Conservation (phyloP, 2,797 vertebrate genomes). For the Jordanella pulchra region DNA sequence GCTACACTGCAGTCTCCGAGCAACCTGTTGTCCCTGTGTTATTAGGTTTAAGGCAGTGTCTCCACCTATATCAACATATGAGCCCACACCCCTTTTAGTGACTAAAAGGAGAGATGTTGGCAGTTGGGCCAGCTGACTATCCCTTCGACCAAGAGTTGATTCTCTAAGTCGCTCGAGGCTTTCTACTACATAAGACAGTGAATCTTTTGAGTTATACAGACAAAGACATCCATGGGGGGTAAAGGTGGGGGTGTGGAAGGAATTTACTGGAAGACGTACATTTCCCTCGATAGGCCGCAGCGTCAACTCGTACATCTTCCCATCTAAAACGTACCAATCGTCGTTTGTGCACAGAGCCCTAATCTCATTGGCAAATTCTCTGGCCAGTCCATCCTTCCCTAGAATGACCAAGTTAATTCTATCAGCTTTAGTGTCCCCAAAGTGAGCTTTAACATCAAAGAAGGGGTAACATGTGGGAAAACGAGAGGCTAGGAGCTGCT, state of each 20-base stretch:
- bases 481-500: slow-evolving; percentile 85
- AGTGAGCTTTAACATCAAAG: slow-evolving; percentile 80
- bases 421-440: slow-evolving; percentile 86
- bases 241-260: slow-evolving; percentile 94
- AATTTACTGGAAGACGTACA: slow-evolving; percentile 94
- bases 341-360: slow-evolving; percentile 95
- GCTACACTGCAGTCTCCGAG: slow-evolving; percentile 89
- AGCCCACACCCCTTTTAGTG: slow-evolving; percentile 89
- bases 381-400: slow-evolving; percentile 92
- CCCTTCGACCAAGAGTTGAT: slow-evolving; percentile 85
- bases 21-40: slow-evolving; percentile 91
- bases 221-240: slow-evolving; percentile 95
- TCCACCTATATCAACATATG: slow-evolving; percentile 86
- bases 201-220: slow-evolving; percentile 98
- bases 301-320: slow-evolving; percentile 94
- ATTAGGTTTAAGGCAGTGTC: slow-evolving; percentile 92
- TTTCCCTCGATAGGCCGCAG: slow-evolving; percentile 96
- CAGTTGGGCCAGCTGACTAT: slow-evolving; percentile 84
- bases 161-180: slow-evolving; percentile 94
- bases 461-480: slow-evolving; percentile 86
- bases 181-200: slow-evolving; percentile 92
- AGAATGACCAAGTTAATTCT: slow-evolving; percentile 95
- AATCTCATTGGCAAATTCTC: slow-evolving; percentile 96
- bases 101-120: slow-evolving; percentile 89
- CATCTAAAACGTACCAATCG: slow-evolving; percentile 93